Evolutionary conservation across 2,113 vertebrate genomes (phyloP), one percentile per base, ranked within the genome.

Genomic region (Columba livia): DNA sequence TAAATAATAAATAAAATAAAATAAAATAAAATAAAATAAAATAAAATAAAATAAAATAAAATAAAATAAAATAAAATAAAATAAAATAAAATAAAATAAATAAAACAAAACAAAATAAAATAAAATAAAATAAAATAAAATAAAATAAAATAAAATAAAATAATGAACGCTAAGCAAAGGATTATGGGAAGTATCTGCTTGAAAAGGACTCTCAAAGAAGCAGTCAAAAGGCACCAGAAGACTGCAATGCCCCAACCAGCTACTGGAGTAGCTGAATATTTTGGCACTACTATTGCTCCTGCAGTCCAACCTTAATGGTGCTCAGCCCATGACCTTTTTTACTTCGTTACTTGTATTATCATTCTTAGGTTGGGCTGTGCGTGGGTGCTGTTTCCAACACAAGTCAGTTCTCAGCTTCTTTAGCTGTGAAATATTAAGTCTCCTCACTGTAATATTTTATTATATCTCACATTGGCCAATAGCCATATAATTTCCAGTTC

Each of bases 401-500:
- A 47, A 86, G n/a, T 26, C 36, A 65, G 36, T 75, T 96, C 86
- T 92, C 88, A 82, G 13, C 44, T 93, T 87, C 87, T 83, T 87
- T 87, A 87, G 23, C 36, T 61, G 58, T 96, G 86, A 96, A 96
- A 97, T 93, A 97, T 95, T 79, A 95, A 96, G 94, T 96, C 83
- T 89, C 42, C 16, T 32, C 36, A 40, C 66, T 62, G 44, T 81
- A 87, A 82, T 87, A 93, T 96, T 95, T 96, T 86, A 95, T 95
- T 50, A 85, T 92, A 92, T 87, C 84, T 50, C 83, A 85, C 62
- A 53, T 81, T 96, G 96, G 96, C 85, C 73, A 90, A 83, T 79
- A 94, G 93, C 92, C 93, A 96, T 78, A 79, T 85, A 71, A 96
- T 96, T 94, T 96, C 70, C 77, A 97, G 96, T 96, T 93, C 86